phyloP scores from a whole-genome alignment of 2,797 vertebrate species.

The Furcifer pardalis region DNA sequence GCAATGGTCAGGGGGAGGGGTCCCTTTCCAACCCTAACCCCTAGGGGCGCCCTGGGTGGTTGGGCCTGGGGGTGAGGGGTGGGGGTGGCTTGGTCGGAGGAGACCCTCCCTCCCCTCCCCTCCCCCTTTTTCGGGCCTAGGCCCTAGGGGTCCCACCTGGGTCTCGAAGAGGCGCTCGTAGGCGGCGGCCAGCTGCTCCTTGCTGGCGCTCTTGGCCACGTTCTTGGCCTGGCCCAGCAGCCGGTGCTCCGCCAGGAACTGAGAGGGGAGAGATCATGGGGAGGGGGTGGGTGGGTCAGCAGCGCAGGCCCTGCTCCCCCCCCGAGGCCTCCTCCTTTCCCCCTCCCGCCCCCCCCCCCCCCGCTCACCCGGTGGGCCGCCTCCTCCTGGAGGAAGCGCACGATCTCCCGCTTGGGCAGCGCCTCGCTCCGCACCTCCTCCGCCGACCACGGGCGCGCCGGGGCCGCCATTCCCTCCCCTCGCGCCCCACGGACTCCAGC shows the following conservation, averaged over 20 bases:
- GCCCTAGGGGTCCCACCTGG: constrained; percentile 84
- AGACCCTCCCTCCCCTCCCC: too few relatives aligned
- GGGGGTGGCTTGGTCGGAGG: too few relatives aligned
- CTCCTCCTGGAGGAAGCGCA: constrained; percentile 93
- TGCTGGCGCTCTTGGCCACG: constrained; percentile 94
- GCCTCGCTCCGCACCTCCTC: constrained; percentile 92
- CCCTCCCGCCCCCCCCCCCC: background rate
- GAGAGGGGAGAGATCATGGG: too few relatives aligned
- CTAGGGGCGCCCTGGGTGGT: too few relatives aligned
- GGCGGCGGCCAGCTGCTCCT: constrained; percentile 88
- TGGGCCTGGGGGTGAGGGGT: too few relatives aligned
- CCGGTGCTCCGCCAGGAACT: constrained; percentile 95
- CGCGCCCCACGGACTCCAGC: too few relatives aligned
- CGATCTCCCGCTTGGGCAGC: constrained; percentile 92
- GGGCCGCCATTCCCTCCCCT: constrained; percentile 35
- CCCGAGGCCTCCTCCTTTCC: background rate
- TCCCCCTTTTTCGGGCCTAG: too few relatives aligned
- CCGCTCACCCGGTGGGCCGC: constrained; percentile 85
- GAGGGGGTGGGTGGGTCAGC: too few relatives aligned
- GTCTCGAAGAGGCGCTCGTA: constrained; percentile 92
- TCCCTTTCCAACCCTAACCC: too few relatives aligned
- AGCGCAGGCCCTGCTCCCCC: too few relatives aligned
- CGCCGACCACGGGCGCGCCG: constrained; percentile 86
- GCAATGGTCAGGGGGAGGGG: too few relatives aligned
- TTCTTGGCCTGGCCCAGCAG: constrained; percentile 95